These are phyloP conservation scores for Hestina assimilis DNA, from an alignment of 1,140 invertebrate species.

Conservation along the genomic window DNA sequence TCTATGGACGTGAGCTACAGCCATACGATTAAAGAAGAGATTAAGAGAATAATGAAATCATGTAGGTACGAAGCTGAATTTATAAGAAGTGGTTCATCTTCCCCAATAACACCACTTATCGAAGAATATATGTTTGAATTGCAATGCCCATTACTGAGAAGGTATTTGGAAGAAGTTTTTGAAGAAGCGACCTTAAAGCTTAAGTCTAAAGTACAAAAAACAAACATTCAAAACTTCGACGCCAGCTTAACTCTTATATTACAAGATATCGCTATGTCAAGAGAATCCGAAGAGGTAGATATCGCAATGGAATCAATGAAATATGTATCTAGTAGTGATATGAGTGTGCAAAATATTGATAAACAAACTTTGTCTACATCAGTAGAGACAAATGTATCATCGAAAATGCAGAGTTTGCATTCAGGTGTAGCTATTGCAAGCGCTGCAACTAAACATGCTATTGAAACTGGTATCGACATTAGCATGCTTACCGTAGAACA, in stretches of 20 bases:
- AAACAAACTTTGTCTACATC: background rate
- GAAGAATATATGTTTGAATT: too few relatives aligned
- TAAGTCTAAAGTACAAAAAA: constrained; percentile 5
- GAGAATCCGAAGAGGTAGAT: background rate
- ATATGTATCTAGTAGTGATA: background rate
- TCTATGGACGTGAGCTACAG: constrained; percentile 1
- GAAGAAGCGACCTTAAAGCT: constrained; percentile 20
- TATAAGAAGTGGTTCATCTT: constrained; percentile 15
- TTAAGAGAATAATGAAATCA: background rate
- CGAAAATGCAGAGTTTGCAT: background rate
- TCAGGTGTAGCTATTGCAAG: background rate
- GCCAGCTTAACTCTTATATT: constrained; percentile 7
- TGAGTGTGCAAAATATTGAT: background rate
- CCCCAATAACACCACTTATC: constrained; percentile 24
- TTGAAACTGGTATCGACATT: background rate
- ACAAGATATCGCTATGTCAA: constrained; percentile 3
- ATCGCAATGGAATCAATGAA: background rate
- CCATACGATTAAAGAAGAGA: background rate
- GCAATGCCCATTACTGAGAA: too few relatives aligned
- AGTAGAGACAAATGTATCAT: background rate
- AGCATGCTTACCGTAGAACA: background rate
- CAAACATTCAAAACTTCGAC: background rate
- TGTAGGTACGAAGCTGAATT: constrained; percentile 6
- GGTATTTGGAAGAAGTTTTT: constrained; percentile 16
- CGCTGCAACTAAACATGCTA: background rate